phyloP scores from a whole-genome alignment of 2,113 vertebrate genomes.

The Hippocampus barbouri region DNA sequence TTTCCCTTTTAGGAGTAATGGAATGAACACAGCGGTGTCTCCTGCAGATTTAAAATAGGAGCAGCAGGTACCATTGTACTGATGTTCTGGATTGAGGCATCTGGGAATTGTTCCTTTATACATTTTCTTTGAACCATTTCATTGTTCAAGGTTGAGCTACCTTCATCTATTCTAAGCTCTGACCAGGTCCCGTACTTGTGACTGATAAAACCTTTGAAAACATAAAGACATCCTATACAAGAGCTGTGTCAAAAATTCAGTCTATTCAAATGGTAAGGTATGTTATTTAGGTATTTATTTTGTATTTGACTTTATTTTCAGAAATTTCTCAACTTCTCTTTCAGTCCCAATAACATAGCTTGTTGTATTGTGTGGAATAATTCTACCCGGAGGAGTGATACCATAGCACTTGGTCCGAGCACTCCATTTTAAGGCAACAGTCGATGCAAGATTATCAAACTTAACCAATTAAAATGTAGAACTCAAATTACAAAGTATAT shows the following conservation, averaged over 20 bases:
- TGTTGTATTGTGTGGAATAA: no score
- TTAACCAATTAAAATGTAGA: not conserved
- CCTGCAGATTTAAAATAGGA: slow-evolving; percentile 15
- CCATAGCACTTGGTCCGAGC: no score
- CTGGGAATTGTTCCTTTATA: slow-evolving; percentile 27
- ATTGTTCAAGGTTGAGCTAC: slow-evolving; percentile 1
- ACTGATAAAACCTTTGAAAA: not conserved
- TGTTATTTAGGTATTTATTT: no score
- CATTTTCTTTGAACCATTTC: slow-evolving; percentile 30
- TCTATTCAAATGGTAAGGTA: no score
- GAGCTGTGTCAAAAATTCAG: no score
- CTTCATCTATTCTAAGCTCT: not conserved
- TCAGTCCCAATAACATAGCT: no score
- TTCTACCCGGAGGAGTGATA: no score
- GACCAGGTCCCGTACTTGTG: not conserved
- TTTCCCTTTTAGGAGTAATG: slow-evolving; percentile 48
- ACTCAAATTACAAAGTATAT: not conserved
- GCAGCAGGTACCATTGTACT: slow-evolving; percentile 21
- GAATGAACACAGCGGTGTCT: slow-evolving; percentile 28
- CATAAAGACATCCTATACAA: not conserved
- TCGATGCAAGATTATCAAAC: not conserved
- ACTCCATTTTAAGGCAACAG: not conserved
- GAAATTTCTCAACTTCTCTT: no score
- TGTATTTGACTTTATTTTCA: no score
- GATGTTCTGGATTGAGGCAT: slow-evolving; percentile 20